A percentile compares a stretch with the other conserved stretches of the same genome.
Evolutionary conservation across 2,888 invertebrate species (phyloP).

Genomic region (Mactromeris polynyma): DNA sequence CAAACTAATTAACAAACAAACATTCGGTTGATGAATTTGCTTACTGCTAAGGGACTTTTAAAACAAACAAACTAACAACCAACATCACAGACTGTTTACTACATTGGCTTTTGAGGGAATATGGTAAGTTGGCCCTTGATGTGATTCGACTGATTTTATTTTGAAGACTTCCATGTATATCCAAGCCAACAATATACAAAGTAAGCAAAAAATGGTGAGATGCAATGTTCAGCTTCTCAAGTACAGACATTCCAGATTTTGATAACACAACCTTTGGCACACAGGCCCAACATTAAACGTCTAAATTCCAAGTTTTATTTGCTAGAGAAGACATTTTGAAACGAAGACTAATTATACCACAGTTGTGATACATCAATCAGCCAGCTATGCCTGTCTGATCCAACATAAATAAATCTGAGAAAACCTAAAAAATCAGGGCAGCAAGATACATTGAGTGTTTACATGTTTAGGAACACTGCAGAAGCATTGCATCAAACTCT

Average conservation of each 20-base stretch:
- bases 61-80: too few species aligned
- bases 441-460: neutral
- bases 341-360: neutral
- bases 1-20: neutral
- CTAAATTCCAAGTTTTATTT: neutral
- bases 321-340: neutral
- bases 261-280: neutral
- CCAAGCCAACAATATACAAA: neutral
- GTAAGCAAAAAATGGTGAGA: neutral
- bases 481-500: neutral
- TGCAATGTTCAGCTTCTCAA: neutral
- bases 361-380: slow-evolving; percentile 9
- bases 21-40: neutral
- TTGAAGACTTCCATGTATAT: neutral
- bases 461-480: neutral
- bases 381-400: slow-evolving; percentile 7
- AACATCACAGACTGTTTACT: too few species aligned
- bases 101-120: too few species aligned
- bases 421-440: neutral
- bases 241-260: neutral
- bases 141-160: too few species aligned
- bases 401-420: neutral
- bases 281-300: neutral
- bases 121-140: too few species aligned
- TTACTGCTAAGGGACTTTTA: too few species aligned